Percentiles rank a stretch among this genome's conserved stretches.
Conservation (phyloP, 2,888 invertebrate species). For the Achlya flavicornis region DNA sequence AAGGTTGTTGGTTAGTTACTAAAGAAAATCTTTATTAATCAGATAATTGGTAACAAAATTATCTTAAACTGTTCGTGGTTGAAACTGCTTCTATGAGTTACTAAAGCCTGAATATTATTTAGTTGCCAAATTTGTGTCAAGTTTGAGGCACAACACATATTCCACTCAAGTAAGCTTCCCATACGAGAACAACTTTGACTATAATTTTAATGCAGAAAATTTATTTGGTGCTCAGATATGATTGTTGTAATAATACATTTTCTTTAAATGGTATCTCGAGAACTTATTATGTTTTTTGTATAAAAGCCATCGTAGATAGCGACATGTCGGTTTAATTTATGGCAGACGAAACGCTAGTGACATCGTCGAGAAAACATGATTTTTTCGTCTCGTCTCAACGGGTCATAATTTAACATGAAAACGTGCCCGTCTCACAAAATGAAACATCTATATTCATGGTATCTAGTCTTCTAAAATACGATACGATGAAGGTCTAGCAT, state of each 20-base stretch:
- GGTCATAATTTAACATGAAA: constrained; percentile 55
- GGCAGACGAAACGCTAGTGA: constrained; percentile 22
- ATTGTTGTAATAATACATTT: constrained; percentile 1
- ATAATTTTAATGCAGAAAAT: constrained; percentile 2
- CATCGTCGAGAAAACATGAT: constrained; percentile 26
- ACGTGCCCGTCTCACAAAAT: constrained; percentile 45
- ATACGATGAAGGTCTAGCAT: constrained; percentile 36
- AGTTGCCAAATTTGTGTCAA: neutral
- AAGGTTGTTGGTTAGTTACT: no score
- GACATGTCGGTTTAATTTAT: constrained; percentile 31
- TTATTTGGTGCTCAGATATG: neutral
- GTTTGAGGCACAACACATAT: neutral
- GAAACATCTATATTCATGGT: constrained; percentile 62
- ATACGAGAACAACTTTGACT: constrained; percentile 16
- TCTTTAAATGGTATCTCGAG: constrained; percentile 13
- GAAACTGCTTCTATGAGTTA: neutral
- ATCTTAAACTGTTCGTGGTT: neutral
- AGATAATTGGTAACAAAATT: neutral
- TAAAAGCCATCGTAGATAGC: constrained; percentile 18
- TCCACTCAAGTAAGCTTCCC: neutral
- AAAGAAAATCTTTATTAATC: neutral
- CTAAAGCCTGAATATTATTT: neutral
- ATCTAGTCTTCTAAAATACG: constrained; percentile 48
- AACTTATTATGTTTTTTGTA: constrained; percentile 22
- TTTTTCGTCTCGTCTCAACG: constrained; percentile 43